Conservation (phyloP, 2,113 vertebrate species). For the Illadopsis cleaveri region DNA sequence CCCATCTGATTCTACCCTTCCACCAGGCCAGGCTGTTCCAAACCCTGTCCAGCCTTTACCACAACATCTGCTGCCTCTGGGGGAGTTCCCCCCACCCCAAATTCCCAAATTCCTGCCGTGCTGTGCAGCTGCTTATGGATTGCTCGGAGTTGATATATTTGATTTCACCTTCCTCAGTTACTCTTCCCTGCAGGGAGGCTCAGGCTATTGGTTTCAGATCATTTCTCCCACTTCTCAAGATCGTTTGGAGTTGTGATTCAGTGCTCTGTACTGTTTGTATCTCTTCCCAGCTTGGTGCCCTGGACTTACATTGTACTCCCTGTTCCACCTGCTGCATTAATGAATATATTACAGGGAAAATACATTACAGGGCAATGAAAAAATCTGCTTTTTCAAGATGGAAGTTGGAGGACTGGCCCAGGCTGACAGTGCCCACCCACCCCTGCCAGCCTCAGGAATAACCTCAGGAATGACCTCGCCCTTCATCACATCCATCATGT, state of each 20-base stretch:
- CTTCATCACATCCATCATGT: fast-evolving
- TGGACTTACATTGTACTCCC: neutral
- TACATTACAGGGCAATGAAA: neutral
- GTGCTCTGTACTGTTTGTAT: neutral
- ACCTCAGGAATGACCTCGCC: neutral
- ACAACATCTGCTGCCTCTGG: neutral
- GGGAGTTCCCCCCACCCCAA: neutral
- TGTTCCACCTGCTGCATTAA: neutral
- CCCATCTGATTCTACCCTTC: neutral
- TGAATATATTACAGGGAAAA: neutral
- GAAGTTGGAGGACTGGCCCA: neutral
- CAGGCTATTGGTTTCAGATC: neutral
- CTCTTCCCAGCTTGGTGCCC: conserved; percentile 7
- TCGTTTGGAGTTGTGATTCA: neutral
- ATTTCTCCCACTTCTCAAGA: conserved; percentile 11
- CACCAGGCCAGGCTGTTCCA: neutral
- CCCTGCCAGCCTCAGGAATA: neutral
- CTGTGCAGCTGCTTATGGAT: neutral
- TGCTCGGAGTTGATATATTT: neutral
- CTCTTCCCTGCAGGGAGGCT: neutral
- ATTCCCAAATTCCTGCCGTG: neutral
- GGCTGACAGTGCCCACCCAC: neutral
- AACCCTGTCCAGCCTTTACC: neutral
- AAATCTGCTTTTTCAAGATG: neutral
- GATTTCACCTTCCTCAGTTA: neutral